Evolutionary conservation across 2,888 invertebrate species (phyloP).

Genomic region (Clistopyga incitator): DNA sequence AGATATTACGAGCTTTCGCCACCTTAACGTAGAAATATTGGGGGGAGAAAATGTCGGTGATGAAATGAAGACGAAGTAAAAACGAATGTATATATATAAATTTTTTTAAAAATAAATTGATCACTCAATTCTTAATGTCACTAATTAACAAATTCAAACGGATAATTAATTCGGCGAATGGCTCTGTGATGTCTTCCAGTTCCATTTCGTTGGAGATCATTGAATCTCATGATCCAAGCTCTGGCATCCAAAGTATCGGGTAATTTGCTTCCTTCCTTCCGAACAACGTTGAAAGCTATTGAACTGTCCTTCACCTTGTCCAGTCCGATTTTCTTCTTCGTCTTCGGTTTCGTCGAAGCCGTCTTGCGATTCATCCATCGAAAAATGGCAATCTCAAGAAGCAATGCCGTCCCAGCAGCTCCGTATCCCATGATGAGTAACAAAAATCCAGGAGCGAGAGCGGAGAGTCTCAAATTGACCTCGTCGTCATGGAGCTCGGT

Average conservation of each 20-base stretch:
- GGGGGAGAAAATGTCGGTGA: too few species aligned
- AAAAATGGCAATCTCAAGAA: slow-evolving; percentile 70
- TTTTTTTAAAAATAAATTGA: too few species aligned
- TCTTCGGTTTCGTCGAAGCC: not conserved
- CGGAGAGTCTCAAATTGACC: slow-evolving; percentile 61
- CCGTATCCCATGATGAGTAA: slow-evolving; percentile 73
- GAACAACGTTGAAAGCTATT: not conserved
- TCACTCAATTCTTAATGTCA: not conserved
- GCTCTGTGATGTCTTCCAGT: not conserved
- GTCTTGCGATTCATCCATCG: slow-evolving; percentile 52
- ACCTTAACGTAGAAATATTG: not conserved
- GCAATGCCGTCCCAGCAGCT: slow-evolving; percentile 56
- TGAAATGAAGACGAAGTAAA: too few species aligned
- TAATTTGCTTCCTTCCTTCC: slow-evolving; percentile 6
- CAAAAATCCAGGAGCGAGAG: slow-evolving; percentile 74
- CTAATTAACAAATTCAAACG: slow-evolving; percentile 55
- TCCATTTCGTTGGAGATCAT: slow-evolving; percentile 10
- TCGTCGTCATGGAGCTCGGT: slow-evolving; percentile 18
- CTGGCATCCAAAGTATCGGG: slow-evolving; percentile 22
- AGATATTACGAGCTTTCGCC: not conserved
- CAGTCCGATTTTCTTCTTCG: not conserved
- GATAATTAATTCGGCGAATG: slow-evolving; percentile 21
- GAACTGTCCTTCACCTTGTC: slow-evolving; percentile 9
- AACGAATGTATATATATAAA: too few species aligned
- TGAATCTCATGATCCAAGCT: slow-evolving; percentile 36